phyloP scores from a whole-genome alignment of 2,888 invertebrate species.

The Drosophila kambysellisi region DNA sequence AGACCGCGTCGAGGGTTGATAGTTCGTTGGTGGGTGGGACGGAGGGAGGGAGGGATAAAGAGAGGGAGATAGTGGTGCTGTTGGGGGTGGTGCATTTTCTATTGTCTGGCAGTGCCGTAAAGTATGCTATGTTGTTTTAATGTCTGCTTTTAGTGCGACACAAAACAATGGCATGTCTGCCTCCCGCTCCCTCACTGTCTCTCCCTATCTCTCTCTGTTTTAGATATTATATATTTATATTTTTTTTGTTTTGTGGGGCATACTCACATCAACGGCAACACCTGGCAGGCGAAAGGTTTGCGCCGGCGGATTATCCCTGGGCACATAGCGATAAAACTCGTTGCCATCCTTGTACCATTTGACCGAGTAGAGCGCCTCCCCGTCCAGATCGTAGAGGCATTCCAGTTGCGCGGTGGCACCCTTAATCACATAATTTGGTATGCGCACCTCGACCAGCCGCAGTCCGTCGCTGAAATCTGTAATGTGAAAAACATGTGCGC shows the following conservation, averaged over 20 bases:
- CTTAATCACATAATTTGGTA: conserved; percentile 92
- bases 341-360: conserved; percentile 97
- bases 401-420: conserved; percentile 91
- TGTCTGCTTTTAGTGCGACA: conserved; percentile 46
- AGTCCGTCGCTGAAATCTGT: conserved; percentile 87
- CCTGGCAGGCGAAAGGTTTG: conserved; percentile 92
- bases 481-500: conserved; percentile 33
- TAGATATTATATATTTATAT: neutral
- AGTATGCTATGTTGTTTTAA: conserved; percentile 74
- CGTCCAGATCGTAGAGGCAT: conserved; percentile 93
- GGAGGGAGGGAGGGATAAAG: no score
- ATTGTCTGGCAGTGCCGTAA: conserved; percentile 69
- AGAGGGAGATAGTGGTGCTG: neutral
- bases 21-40: no score
- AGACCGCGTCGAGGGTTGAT: neutral
- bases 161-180: conserved; percentile 18
- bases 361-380: conserved; percentile 93
- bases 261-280: conserved; percentile 94
- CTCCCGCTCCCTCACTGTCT: neutral
- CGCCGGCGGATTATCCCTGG: conserved; percentile 92
- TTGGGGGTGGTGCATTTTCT: conserved; percentile 8
- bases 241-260: neutral
- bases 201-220: neutral
- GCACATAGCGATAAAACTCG: conserved; percentile 95
- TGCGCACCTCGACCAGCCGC: conserved; percentile 91